Conservation (phyloP, 92 coral and sea anemone species). For the Actinernus sp. region DNA sequence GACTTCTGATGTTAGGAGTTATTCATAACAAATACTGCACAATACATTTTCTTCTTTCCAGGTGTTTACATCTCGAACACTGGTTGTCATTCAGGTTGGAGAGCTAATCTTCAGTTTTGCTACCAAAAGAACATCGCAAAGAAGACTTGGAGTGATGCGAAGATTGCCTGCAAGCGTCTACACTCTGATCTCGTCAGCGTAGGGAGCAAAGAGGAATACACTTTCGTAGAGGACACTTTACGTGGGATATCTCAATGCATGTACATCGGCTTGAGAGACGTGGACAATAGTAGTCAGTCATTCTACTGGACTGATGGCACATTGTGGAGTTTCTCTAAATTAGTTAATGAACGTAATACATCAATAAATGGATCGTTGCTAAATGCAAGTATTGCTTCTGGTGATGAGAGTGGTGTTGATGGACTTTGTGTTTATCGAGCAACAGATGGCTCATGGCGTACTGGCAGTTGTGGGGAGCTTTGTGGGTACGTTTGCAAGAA, state of each 20-base stretch:
- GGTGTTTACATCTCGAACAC: neutral
- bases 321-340: neutral
- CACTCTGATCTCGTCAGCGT: neutral
- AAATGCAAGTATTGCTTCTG: too few relatives aligned
- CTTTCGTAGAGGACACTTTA: neutral
- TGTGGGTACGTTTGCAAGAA: slow-evolving; percentile 1
- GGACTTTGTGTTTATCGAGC: neutral
- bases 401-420: too few relatives aligned
- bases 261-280: slow-evolving; percentile 1
- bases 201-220: neutral
- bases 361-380: too few relatives aligned
- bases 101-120: neutral
- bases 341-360: neutral
- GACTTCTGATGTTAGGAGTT: too few relatives aligned
- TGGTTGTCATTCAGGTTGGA: neutral
- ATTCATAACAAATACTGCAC: too few relatives aligned
- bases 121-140: neutral
- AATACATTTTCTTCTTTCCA: neutral
- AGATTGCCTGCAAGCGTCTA: neutral
- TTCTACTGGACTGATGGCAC: neutral
- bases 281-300: neutral
- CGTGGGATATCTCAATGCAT: neutral
- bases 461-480: neutral
- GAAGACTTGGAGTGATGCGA: neutral
- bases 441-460: neutral